Evolutionary conservation across 2,113 vertebrate species (phyloP).

Genomic region (Sinocyclocheilus anshuiensis): DNA sequence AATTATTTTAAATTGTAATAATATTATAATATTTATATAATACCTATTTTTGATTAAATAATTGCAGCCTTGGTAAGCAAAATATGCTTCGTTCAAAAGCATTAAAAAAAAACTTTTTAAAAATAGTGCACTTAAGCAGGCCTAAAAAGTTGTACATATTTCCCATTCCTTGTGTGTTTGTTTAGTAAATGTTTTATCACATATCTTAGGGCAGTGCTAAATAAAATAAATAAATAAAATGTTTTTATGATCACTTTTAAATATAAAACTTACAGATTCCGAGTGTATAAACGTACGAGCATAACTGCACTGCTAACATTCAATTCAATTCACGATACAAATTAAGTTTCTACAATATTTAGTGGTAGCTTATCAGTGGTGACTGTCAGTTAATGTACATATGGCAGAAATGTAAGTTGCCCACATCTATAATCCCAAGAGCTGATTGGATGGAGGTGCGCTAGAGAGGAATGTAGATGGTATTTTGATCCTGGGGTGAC

Average conservation of each 20-base stretch:
- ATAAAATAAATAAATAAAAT: too few relatives aligned
- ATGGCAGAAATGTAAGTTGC: too few relatives aligned
- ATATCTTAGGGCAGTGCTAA: not conserved
- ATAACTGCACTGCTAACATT: not conserved
- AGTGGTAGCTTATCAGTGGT: too few relatives aligned
- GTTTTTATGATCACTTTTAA: not conserved
- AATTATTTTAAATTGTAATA: not conserved
- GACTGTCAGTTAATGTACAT: too few relatives aligned
- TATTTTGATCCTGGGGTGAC: slow-evolving; percentile 23
- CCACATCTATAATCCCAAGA: slow-evolving; percentile 3
- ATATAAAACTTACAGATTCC: not conserved
- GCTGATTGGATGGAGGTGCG: slow-evolving; percentile 24
- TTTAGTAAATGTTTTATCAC: not conserved
- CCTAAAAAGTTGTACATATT: not conserved
- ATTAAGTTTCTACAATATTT: too few relatives aligned
- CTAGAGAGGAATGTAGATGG: slow-evolving; percentile 45
- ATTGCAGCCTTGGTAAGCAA: not conserved
- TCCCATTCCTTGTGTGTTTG: not conserved
- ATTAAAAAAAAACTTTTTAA: not conserved
- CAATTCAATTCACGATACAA: too few relatives aligned
- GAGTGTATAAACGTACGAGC: not conserved
- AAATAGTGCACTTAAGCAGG: not conserved
- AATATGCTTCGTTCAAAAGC: not conserved
- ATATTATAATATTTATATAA: not conserved
- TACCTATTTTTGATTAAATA: not conserved